These are phyloP conservation scores for Choristoneura rosaceana DNA, from an alignment of 2,888 invertebrate genomes.

Conservation along the genomic window DNA sequence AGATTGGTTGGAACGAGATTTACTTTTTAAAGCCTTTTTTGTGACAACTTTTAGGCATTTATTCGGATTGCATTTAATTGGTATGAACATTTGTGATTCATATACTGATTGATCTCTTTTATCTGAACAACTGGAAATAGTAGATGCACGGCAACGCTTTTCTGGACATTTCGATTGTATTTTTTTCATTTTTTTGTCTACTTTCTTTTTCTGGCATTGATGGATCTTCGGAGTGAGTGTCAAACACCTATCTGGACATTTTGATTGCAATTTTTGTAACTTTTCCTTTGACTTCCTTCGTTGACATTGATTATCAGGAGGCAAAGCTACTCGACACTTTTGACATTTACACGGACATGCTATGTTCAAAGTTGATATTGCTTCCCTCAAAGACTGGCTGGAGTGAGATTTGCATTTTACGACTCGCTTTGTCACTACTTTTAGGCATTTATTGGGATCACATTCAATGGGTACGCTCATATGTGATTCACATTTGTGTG, in stretches of 20 bases:
- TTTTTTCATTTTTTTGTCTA: background rate
- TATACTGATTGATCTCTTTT: background rate
- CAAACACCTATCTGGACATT: background rate
- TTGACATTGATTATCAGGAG: background rate
- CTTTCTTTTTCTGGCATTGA: background rate
- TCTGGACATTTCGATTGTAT: background rate
- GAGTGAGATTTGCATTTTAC: background rate
- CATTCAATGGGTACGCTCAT: constrained; percentile 47
- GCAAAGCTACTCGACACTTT: background rate
- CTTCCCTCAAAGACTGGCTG: background rate
- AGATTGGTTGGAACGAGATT: too few species aligned
- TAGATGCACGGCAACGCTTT: background rate
- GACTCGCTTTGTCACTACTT: constrained; percentile 46
- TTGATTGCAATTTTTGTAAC: background rate
- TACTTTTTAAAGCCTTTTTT: too few species aligned
- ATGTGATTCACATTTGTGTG: constrained; percentile 50
- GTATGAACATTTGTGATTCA: too few species aligned
- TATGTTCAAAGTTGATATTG: background rate
- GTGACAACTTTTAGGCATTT: too few species aligned
- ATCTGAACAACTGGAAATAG: background rate
- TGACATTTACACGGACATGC: background rate
- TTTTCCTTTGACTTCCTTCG: background rate
- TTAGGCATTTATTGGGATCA: constrained; percentile 49
- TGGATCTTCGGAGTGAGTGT: background rate
- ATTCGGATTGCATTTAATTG: too few species aligned